Conservation (phyloP, 2,888 invertebrate species). For the Caradrina clavipalpis region DNA sequence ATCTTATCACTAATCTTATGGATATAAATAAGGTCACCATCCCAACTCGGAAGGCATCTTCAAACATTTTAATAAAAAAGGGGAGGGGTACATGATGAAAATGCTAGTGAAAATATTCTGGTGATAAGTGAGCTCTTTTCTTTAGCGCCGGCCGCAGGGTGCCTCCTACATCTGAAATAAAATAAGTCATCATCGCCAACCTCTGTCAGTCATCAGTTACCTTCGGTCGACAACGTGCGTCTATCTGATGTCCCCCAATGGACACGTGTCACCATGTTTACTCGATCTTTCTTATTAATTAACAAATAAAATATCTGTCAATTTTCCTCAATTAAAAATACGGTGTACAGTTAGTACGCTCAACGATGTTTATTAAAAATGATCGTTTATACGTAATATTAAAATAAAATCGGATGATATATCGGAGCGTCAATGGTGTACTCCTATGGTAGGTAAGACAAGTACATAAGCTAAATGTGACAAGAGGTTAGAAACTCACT, state of each 20-base stretch:
- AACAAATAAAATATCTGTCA: constrained; percentile 39
- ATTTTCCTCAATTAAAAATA: constrained; percentile 46
- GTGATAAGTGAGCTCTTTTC: constrained; percentile 59
- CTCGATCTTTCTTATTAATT: constrained; percentile 43
- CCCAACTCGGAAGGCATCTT: not conserved
- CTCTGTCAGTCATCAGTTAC: constrained; percentile 61
- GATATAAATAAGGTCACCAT: not conserved
- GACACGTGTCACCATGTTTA: constrained; percentile 43
- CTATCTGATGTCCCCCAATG: constrained; percentile 44
- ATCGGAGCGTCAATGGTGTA: constrained; percentile 42
- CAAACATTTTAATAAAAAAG: not conserved
- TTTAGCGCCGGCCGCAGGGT: constrained; percentile 37
- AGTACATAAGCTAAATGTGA: constrained; percentile 42
- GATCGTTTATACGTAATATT: constrained; percentile 24
- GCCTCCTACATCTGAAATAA: constrained; percentile 59
- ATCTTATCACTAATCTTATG: too few relatives aligned
- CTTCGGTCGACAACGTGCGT: constrained; percentile 55
- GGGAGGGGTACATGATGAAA: not conserved
- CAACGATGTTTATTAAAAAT: constrained; percentile 42
- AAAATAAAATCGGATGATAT: constrained; percentile 44
- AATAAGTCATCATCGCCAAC: constrained; percentile 58
- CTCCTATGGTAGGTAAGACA: constrained; percentile 49
- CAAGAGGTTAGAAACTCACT: constrained; percentile 46
- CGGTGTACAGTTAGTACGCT: constrained; percentile 41
- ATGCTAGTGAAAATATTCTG: constrained; percentile 8